Evolutionary conservation across 2,888 invertebrate species (phyloP).

Genomic region (Pachliopta kotzebuea): DNA sequence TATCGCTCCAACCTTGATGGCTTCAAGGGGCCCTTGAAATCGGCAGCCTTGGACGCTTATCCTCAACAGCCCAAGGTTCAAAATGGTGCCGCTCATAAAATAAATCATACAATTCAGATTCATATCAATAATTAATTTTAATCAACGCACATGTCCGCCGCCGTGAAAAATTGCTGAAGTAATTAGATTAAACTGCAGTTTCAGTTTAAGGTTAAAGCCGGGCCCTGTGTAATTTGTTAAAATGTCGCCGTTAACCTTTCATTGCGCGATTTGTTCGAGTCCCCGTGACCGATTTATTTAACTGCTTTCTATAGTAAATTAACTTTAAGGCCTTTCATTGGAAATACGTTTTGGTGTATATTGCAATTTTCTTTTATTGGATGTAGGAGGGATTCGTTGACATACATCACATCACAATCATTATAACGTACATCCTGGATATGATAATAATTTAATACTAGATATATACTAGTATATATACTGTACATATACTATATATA

Average conservation of each 20-base stretch:
- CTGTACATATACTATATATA: too few species aligned
- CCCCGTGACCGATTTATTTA: slow-evolving; percentile 17
- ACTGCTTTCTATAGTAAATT: slow-evolving; percentile 18
- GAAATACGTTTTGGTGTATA: slow-evolving; percentile 2
- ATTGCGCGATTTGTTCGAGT: neutral
- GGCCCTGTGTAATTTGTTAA: slow-evolving; percentile 14
- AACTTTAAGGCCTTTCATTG: slow-evolving; percentile 5
- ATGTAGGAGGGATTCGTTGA: too few species aligned
- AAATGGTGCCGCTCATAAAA: slow-evolving; percentile 7
- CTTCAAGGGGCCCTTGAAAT: slow-evolving; percentile 7
- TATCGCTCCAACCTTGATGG: slow-evolving; percentile 23
- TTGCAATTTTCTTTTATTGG: too few species aligned
- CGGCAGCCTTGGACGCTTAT: neutral
- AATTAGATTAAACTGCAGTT: slow-evolving; percentile 30
- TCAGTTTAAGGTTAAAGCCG: slow-evolving; percentile 14
- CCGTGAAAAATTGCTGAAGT: slow-evolving; percentile 33
- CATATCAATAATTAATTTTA: slow-evolving; percentile 37
- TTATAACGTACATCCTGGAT: too few species aligned
- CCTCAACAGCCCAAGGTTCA: slow-evolving; percentile 11
- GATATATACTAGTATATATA: too few species aligned
- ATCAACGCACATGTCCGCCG: slow-evolving; percentile 34
- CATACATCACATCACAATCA: too few species aligned
- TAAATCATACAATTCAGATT: slow-evolving; percentile 19
- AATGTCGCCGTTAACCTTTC: slow-evolving; percentile 8
- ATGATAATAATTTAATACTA: too few species aligned